A percentile compares a stretch with the other conserved stretches of the same genome.
Conservation (phyloP, 2,888 invertebrate species). For the Ypsolopha sequella region DNA sequence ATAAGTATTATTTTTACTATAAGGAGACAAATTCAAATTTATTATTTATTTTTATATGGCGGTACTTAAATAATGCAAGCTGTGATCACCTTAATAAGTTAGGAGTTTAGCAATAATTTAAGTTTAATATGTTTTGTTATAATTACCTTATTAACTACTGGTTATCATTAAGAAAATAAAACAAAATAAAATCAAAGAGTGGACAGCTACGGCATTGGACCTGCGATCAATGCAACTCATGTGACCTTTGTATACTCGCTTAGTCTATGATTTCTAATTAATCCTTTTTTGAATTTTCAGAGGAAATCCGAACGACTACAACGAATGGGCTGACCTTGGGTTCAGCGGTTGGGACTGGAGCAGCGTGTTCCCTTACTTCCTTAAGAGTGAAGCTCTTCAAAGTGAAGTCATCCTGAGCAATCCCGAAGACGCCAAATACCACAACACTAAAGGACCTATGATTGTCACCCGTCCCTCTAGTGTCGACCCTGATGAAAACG, state of each 20-base stretch:
- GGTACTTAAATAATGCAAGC: too few species aligned
- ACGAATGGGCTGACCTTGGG: conserved; percentile 74
- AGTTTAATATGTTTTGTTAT: too few species aligned
- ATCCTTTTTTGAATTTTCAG: conserved; percentile 25
- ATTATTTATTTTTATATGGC: too few species aligned
- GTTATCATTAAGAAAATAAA: too few species aligned
- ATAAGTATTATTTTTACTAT: too few species aligned
- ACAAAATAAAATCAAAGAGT: too few species aligned
- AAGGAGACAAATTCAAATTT: too few species aligned
- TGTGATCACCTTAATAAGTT: too few species aligned
- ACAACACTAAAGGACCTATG: conserved; percentile 33
- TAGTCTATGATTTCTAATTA: too few species aligned
- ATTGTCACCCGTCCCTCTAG: conserved; percentile 47
- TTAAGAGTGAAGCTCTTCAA: conserved; percentile 73
- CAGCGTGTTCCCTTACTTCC: conserved; percentile 74
- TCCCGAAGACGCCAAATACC: conserved; percentile 24
- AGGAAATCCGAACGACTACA: conserved; percentile 74
- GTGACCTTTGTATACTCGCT: background rate
- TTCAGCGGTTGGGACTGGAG: conserved; percentile 73
- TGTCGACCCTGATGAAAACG: conserved; percentile 23
- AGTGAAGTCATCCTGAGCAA: conserved; percentile 45
- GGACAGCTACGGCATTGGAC: too few species aligned
- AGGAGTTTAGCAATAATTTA: too few species aligned
- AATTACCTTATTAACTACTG: too few species aligned
- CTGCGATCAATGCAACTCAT: background rate